Percentiles rank a stretch among this genome's conserved stretches.
These are phyloP conservation scores for Dysidea cf. avara DNA, from an alignment of 37 sponge, comb jelly and placozoan genomes.

Conservation along the genomic window DNA sequence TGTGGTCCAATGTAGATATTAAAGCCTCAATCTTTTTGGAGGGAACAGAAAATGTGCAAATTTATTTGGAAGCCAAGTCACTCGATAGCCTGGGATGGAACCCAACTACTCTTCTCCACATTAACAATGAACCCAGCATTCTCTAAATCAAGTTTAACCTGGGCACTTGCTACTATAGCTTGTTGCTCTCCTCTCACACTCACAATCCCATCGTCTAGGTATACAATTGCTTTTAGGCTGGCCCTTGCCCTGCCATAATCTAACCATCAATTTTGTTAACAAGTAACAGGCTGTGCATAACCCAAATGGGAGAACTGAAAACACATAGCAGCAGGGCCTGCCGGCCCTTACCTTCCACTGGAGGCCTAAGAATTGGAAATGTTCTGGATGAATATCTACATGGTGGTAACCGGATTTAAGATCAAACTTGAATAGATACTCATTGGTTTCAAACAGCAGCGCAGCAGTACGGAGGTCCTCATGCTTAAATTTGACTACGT, in stretches of 20 bases:
- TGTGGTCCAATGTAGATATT: too few relatives aligned
- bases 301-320: constrained; percentile 20
- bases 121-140: constrained; percentile 6
- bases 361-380: constrained; percentile 11
- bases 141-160: not conserved
- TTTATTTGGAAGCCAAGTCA: constrained; percentile 1
- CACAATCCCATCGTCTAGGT: constrained; percentile 33
- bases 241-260: not conserved
- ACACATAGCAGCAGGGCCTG: constrained; percentile 22
- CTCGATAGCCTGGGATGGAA: not conserved
- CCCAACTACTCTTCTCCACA: constrained; percentile 2
- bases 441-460: constrained; percentile 12
- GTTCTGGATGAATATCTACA: constrained; percentile 8
- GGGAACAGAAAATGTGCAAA: too few relatives aligned
- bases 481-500: constrained; percentile 9
- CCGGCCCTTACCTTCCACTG: constrained; percentile 3
- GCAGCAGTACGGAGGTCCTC: constrained; percentile 20
- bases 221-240: constrained; percentile 7
- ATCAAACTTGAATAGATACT: constrained; percentile 16
- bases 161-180: not conserved
- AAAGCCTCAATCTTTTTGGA: too few relatives aligned
- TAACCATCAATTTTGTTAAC: constrained; percentile 27
- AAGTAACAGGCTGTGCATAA: constrained; percentile 23
- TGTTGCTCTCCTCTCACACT: not conserved
- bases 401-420: too few relatives aligned